Evolutionary conservation across 2,888 invertebrate species (phyloP).

Genomic region (Caenorhabditis panamensis): DNA sequence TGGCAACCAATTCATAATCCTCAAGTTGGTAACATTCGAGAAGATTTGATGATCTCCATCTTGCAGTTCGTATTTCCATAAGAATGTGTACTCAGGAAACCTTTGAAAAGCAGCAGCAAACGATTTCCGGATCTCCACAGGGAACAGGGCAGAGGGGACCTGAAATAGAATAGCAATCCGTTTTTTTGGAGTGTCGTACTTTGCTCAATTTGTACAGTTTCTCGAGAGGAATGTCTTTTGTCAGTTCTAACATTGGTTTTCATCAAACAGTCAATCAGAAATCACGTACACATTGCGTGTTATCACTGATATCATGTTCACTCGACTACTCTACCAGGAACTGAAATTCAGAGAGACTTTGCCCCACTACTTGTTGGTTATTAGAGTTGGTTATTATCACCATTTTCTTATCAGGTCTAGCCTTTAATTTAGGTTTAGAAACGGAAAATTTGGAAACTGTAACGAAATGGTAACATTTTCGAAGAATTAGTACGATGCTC

Average conservation of each 20-base stretch:
- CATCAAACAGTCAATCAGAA: too few species aligned
- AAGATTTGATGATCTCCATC: constrained; percentile 52
- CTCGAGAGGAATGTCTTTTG: too few species aligned
- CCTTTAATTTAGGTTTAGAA: too few species aligned
- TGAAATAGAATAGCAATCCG: constrained; percentile 15
- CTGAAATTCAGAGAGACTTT: not conserved
- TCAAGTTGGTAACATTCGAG: constrained; percentile 63
- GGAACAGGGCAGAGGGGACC: constrained; percentile 43
- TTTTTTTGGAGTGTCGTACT: too few species aligned
- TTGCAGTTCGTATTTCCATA: constrained; percentile 69
- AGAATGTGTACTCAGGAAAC: constrained; percentile 68
- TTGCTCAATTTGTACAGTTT: too few species aligned
- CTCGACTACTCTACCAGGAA: too few species aligned
- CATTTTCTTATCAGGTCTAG: constrained; percentile 8
- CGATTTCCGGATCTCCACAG: constrained; percentile 41
- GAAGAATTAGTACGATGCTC: not conserved
- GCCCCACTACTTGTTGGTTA: not conserved
- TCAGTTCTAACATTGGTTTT: too few species aligned
- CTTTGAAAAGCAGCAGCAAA: constrained; percentile 66
- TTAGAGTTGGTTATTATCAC: too few species aligned
- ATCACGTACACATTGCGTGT: too few species aligned
- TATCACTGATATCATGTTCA: too few species aligned
- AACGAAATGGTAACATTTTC: too few species aligned
- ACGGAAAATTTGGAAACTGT: too few species aligned
- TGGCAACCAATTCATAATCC: constrained; percentile 68